These are phyloP conservation scores for Netelia melanura DNA, from an alignment of 2,888 invertebrate genomes.

Conservation along the genomic window DNA sequence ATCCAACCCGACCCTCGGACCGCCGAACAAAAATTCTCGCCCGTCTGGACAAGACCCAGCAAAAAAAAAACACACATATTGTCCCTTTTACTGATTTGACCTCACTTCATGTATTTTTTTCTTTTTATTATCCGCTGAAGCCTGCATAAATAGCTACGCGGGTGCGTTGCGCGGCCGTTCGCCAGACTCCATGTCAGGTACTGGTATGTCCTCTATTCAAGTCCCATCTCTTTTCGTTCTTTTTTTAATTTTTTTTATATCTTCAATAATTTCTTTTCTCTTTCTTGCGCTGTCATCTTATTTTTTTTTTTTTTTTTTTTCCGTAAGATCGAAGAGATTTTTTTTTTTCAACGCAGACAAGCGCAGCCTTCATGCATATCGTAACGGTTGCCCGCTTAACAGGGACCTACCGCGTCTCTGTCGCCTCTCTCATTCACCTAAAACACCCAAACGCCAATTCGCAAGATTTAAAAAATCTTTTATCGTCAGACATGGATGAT, in stretches of 20 bases:
- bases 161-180: slow-evolving; percentile 95
- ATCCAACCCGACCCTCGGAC: slow-evolving; percentile 58
- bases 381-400: slow-evolving; percentile 40
- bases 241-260: slow-evolving; percentile 59
- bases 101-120: slow-evolving; percentile 83
- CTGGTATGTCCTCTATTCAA: slow-evolving; percentile 86
- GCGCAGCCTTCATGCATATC: slow-evolving; percentile 34
- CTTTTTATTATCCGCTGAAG: slow-evolving; percentile 84
- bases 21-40: slow-evolving; percentile 67
- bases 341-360: slow-evolving; percentile 32
- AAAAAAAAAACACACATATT: slow-evolving; percentile 49
- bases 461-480: slow-evolving; percentile 4
- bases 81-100: slow-evolving; percentile 73
- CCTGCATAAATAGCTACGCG: slow-evolving; percentile 91
- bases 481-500: background rate
- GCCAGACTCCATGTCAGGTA: slow-evolving; percentile 95
- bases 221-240: slow-evolving; percentile 63
- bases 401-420: slow-evolving; percentile 37
- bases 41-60: slow-evolving; percentile 67
- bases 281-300: slow-evolving; percentile 69
- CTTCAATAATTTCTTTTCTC: slow-evolving; percentile 58
- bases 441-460: slow-evolving; percentile 30
- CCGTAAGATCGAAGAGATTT: background rate
- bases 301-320: slow-evolving; percentile 22
- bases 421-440: slow-evolving; percentile 35